Conservation (phyloP, 1,140 invertebrate genomes). For the Macrosteles quadrilineatus region DNA sequence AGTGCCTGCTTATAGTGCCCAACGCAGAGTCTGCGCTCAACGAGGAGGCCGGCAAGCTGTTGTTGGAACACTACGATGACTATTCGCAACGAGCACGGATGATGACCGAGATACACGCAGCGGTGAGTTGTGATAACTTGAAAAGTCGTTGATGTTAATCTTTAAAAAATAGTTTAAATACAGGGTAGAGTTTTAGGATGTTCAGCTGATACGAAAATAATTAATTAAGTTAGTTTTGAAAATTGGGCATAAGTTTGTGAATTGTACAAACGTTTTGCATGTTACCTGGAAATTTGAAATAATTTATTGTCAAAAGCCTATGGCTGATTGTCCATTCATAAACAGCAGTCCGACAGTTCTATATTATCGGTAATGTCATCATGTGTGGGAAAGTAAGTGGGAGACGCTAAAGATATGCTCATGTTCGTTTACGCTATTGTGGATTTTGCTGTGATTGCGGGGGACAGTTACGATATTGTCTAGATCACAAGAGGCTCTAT, state of each 20-base stretch:
- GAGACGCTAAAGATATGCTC: too few relatives aligned
- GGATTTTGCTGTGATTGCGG: too few relatives aligned
- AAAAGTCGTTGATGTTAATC: background rate
- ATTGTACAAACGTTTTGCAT: too few relatives aligned
- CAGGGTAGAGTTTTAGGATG: background rate
- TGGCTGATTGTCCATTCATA: too few relatives aligned
- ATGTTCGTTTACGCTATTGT: too few relatives aligned
- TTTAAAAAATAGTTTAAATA: background rate
- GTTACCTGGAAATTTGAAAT: slow-evolving; percentile 19
- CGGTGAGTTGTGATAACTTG: slow-evolving; percentile 51
- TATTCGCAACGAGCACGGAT: slow-evolving; percentile 87
- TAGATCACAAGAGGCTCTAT: too few relatives aligned
- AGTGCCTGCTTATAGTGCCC: slow-evolving; percentile 90
- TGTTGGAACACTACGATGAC: slow-evolving; percentile 89
- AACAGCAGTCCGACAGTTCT: too few relatives aligned
- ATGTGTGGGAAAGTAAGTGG: too few relatives aligned
- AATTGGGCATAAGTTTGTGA: background rate
- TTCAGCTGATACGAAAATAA: slow-evolving; percentile 6
- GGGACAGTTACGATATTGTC: too few relatives aligned
- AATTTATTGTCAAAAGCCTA: slow-evolving; percentile 14
- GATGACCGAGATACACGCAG: slow-evolving; percentile 94
- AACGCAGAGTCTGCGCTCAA: slow-evolving; percentile 94
- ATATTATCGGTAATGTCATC: too few relatives aligned
- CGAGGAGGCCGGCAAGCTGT: slow-evolving; percentile 89
- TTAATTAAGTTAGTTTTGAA: slow-evolving; percentile 22